phyloP scores from a whole-genome alignment of 2,888 invertebrate genomes.

The Pterostichus niger region DNA sequence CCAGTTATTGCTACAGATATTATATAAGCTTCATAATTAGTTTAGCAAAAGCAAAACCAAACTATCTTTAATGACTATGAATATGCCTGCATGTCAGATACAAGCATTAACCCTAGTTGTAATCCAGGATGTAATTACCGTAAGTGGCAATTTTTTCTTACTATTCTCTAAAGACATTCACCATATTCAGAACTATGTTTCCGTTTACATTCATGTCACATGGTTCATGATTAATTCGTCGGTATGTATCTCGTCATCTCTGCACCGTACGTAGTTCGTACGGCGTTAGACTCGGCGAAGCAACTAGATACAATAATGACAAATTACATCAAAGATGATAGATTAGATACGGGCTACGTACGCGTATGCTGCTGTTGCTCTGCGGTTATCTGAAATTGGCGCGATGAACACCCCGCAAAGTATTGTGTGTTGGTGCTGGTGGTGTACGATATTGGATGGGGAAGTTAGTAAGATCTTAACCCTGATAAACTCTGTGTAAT shows the following conservation, averaged over 20 bases:
- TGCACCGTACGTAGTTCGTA: conserved; percentile 10
- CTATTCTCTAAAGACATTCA: conserved; percentile 32
- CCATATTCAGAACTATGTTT: conserved; percentile 20
- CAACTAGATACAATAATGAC: conserved; percentile 64
- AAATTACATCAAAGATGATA: conserved; percentile 64
- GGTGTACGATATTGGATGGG: too few relatives aligned
- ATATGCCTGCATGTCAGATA: too few relatives aligned
- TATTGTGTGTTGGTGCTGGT: background rate
- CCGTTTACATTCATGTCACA: conserved; percentile 56
- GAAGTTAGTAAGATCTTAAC: background rate
- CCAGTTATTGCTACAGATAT: too few relatives aligned
- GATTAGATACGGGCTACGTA: conserved; percentile 51
- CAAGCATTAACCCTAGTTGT: background rate
- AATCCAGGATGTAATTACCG: conserved; percentile 20
- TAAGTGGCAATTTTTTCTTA: conserved; percentile 8
- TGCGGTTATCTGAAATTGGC: background rate
- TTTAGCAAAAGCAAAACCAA: too few relatives aligned
- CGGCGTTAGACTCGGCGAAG: background rate
- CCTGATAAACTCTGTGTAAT: background rate
- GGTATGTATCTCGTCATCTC: conserved; percentile 54
- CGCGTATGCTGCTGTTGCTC: background rate
- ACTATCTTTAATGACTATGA: too few relatives aligned
- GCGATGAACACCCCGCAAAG: background rate
- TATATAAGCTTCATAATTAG: too few relatives aligned
- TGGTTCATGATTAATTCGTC: conserved; percentile 56